Base-by-base conservation (phyloP, 2,888 invertebrate genomes). In the Brassicogethes aeneus region DNA sequence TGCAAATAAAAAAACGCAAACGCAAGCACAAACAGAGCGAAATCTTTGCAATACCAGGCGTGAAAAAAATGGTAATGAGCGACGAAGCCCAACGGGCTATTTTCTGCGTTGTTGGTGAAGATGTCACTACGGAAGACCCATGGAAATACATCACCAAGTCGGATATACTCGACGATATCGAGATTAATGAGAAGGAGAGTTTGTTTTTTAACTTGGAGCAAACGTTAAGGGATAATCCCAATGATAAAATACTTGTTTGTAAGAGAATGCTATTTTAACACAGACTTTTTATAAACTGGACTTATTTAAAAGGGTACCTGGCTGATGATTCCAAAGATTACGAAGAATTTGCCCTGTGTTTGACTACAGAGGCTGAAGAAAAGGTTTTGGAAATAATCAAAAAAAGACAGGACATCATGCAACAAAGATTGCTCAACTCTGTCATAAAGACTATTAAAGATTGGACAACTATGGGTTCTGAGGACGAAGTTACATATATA, bases 71-170 rank as follows among this genome's bases (percentile, higher is more conserved):
- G 7, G 52, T 68, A 10, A 46, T 82, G 16, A 70, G 74, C 2
- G 73, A 75, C 49, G 65, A 75, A 47, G 77, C 77, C 10, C 82
- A 82, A 56, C 68, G 72, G 47, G 71, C 73, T 38, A 62, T 85
- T 8, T 79, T 80, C 10, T 71, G 81, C 50, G 72, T 77, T 2
- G 74, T 85, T 32, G 86, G 84, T 1, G 69, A 74, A 29, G 74
- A 85, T 56, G 74, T 87, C 0, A 83, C 78, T 1, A 75, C 79
- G 13, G 85, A 86, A 59, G 78, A 75, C 54, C 85, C 86, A 0
- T 87, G 85, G 85, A 80, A 79, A 45, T 71, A 70, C 44, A 67
- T 85, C 0, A 68, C 67, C 14, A 85, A 77, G 60, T 72, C 74
- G 17, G 67, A 73, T 34, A 66, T 87, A 1, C 69, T 76, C 37